Conservation (phyloP, 2,113 vertebrate genomes). For the Ancistrus triradiatus region DNA sequence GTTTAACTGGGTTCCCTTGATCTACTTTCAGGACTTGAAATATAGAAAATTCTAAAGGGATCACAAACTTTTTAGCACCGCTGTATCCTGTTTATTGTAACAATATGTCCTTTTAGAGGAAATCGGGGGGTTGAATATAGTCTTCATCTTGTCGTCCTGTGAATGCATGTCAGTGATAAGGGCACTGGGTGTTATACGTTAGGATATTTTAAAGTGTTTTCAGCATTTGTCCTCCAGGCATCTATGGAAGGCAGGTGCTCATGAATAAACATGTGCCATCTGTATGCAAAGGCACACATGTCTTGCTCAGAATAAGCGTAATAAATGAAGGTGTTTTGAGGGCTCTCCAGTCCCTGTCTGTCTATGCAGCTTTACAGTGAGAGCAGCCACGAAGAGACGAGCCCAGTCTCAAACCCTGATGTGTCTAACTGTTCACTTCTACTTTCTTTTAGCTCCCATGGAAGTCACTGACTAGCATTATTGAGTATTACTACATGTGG, state of each 20-base stretch:
- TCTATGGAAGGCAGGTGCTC: slow-evolving; percentile 24
- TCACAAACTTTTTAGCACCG: too few species aligned
- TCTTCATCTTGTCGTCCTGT: too few species aligned
- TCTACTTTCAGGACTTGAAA: too few species aligned
- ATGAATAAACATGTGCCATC: slow-evolving; percentile 41
- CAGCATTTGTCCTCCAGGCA: neutral
- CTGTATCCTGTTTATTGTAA: too few species aligned
- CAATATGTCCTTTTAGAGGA: too few species aligned
- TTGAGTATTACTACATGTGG: slow-evolving; percentile 99
- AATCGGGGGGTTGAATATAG: too few species aligned
- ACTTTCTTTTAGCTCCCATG: slow-evolving; percentile 84
- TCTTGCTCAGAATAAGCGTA: slow-evolving; percentile 8
- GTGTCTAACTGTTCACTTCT: neutral
- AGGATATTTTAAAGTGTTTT: slow-evolving; percentile 18
- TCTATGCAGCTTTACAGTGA: neutral
- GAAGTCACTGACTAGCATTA: slow-evolving; percentile 97
- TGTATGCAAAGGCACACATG: slow-evolving; percentile 14
- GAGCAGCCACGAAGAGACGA: neutral
- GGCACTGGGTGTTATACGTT: slow-evolving; percentile 5
- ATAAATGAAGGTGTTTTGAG: neutral
- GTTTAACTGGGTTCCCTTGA: too few species aligned
- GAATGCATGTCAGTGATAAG: too few species aligned
- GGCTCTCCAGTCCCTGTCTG: neutral
- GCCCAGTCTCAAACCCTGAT: too few species aligned
- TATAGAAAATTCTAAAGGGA: too few species aligned